phyloP scores from a whole-genome alignment of 2,797 vertebrate species.

The Scleropages formosus region DNA sequence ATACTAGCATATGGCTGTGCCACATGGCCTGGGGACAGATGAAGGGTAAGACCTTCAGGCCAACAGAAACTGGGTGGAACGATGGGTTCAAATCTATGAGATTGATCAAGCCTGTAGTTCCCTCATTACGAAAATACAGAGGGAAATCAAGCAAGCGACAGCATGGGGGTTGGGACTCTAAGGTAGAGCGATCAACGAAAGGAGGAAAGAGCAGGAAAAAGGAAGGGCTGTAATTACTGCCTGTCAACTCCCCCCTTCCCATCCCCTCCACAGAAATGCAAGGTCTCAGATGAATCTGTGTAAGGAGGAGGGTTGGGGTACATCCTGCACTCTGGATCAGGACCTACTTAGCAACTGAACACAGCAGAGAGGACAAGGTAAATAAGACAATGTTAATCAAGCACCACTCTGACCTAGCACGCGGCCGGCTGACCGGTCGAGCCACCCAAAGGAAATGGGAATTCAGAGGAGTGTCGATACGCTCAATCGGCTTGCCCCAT shows the following conservation, averaged over 20 bases:
- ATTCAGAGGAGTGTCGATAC: background rate
- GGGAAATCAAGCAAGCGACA: constrained; percentile 79
- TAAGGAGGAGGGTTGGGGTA: no score
- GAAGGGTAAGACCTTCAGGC: constrained; percentile 16
- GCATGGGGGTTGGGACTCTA: constrained; percentile 66
- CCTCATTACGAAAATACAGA: constrained; percentile 51
- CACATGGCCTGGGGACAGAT: constrained; percentile 30
- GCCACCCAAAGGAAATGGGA: constrained; percentile 5
- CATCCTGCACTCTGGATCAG: no score
- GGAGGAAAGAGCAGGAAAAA: constrained; percentile 69
- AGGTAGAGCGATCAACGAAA: constrained; percentile 64
- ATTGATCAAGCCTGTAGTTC: background rate
- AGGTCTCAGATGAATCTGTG: no score
- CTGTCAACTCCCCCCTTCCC: no score
- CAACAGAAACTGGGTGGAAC: no score
- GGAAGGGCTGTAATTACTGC: constrained; percentile 49
- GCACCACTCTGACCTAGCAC: background rate
- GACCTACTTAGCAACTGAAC: no score
- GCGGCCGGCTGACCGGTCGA: background rate
- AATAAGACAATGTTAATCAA: background rate
- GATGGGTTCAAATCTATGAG: no score
- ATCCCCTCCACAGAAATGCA: no score
- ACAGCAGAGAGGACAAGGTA: background rate
- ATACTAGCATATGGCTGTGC: background rate
- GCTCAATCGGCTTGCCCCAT: background rate